A percentile compares a stretch with the other conserved stretches of the same genome.
These are phyloP conservation scores for Ylistrum balloti DNA, from an alignment of 1,140 invertebrate species.

Conservation along the genomic window DNA sequence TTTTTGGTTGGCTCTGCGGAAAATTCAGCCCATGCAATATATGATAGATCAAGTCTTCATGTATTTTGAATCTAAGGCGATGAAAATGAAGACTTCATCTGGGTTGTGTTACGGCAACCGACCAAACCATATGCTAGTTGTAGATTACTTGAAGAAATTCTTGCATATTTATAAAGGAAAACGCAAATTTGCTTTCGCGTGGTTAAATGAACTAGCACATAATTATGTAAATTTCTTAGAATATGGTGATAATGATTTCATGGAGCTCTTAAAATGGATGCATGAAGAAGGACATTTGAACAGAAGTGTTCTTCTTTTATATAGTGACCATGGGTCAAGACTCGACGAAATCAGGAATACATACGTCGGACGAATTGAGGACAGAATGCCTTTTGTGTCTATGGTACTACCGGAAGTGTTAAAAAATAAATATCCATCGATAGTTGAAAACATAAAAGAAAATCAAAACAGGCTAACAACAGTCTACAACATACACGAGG, in stretches of 20 bases:
- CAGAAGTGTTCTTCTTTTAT: conserved; percentile 88
- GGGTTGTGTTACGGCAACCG: conserved; percentile 48
- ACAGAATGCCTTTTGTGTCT: conserved; percentile 92
- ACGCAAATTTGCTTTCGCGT: conserved; percentile 50
- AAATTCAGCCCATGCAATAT: conserved; percentile 49
- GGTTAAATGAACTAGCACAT: conserved; percentile 48
- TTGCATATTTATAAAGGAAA: conserved; percentile 43
- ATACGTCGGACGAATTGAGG: conserved; percentile 92
- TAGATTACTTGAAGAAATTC: conserved; percentile 47
- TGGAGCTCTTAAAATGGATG: conserved; percentile 74
- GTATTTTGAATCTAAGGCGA: conserved; percentile 47
- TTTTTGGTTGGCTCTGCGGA: conserved; percentile 75
- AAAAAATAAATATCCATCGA: conserved; percentile 85
- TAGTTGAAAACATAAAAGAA: conserved; percentile 86
- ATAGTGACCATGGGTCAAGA: conserved; percentile 49
- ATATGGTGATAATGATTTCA: conserved; percentile 49
- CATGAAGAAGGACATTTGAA: conserved; percentile 78
- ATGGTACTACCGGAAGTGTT: conserved; percentile 90
- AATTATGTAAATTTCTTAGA: conserved; percentile 52
- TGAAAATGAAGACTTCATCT: conserved; percentile 45
- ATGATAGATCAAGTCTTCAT: conserved; percentile 43
- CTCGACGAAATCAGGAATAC: conserved; percentile 87
- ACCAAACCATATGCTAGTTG: conserved; percentile 49
- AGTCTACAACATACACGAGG: conserved; percentile 83
- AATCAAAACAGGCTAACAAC: conserved; percentile 85